Conservation (phyloP, 2,113 vertebrate species). For the Catagonus wagneri region DNA sequence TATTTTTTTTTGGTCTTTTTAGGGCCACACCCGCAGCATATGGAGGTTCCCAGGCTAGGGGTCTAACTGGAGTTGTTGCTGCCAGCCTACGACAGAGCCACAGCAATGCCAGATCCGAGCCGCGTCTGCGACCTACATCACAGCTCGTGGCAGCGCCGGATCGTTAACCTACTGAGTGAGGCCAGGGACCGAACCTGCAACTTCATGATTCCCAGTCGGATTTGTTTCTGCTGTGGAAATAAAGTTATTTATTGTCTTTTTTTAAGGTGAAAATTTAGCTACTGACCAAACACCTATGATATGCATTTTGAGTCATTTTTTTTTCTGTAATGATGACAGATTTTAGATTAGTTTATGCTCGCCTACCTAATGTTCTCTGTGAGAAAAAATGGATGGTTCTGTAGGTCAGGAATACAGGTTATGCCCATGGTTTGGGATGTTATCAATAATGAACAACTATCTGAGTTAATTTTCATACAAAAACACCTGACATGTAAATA, state of each 20-base stretch:
- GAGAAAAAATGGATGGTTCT: background rate
- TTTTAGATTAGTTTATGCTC: background rate
- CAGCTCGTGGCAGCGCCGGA: no score
- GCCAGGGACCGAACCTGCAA: no score
- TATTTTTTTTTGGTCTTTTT: no score
- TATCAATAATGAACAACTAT: background rate
- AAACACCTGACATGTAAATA: constrained; percentile 2
- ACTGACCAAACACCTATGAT: background rate
- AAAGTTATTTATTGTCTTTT: constrained; percentile 21
- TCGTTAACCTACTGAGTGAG: no score
- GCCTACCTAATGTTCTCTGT: background rate
- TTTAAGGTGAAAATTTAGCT: constrained; percentile 21
- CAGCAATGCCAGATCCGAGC: no score
- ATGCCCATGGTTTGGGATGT: background rate
- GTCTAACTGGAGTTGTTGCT: no score
- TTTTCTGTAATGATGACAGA: background rate
- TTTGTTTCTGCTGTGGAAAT: no score
- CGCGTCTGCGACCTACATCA: no score
- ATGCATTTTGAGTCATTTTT: background rate
- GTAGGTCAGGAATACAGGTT: background rate
- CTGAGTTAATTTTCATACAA: constrained; percentile 33
- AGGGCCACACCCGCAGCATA: no score
- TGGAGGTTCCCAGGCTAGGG: no score
- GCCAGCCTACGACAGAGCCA: no score
- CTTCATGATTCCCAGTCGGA: no score